phyloP scores from a whole-genome alignment of 2,888 invertebrate genomes.

The Masnerella sp. region DNA sequence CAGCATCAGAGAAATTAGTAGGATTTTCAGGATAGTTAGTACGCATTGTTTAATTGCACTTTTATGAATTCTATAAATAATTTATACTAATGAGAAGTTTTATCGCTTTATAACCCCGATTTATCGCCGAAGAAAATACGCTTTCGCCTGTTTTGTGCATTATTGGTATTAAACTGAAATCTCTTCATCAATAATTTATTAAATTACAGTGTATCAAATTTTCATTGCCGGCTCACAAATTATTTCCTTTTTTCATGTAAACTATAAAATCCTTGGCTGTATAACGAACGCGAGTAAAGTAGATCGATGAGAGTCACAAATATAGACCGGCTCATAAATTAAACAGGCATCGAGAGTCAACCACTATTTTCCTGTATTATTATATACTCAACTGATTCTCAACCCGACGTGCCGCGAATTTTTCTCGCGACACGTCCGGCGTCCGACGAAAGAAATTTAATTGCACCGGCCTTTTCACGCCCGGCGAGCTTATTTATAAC shows the following conservation, averaged over 20 bases:
- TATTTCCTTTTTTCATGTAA: conserved; percentile 35
- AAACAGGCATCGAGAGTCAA: conserved; percentile 37
- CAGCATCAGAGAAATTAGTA: neutral
- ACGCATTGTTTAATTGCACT: conserved; percentile 13
- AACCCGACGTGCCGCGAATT: neutral
- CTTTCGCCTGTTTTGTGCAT: conserved; percentile 1
- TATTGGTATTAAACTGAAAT: conserved; percentile 34
- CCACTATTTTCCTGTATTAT: conserved; percentile 35
- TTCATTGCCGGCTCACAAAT: conserved; percentile 29
- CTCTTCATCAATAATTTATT: conserved; percentile 35
- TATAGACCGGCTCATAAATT: conserved; percentile 53
- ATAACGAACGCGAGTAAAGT: conserved; percentile 47
- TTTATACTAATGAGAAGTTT: conserved; percentile 16
- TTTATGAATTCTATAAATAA: conserved; percentile 28
- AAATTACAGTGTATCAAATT: conserved; percentile 22
- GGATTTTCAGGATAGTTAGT: neutral
- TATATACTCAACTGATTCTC: conserved; percentile 14
- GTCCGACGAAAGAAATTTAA: neutral
- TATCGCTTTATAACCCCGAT: conserved; percentile 23
- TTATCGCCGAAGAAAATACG: conserved; percentile 15
- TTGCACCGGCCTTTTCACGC: neutral
- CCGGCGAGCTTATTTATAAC: conserved; percentile 13
- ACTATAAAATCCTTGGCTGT: conserved; percentile 50
- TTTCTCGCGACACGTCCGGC: neutral
- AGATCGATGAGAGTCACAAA: conserved; percentile 48